Evolutionary conservation across 2,888 invertebrate species (phyloP), one percentile per base, ranked within the genome.

Genomic region (Cheilosia pagana): DNA sequence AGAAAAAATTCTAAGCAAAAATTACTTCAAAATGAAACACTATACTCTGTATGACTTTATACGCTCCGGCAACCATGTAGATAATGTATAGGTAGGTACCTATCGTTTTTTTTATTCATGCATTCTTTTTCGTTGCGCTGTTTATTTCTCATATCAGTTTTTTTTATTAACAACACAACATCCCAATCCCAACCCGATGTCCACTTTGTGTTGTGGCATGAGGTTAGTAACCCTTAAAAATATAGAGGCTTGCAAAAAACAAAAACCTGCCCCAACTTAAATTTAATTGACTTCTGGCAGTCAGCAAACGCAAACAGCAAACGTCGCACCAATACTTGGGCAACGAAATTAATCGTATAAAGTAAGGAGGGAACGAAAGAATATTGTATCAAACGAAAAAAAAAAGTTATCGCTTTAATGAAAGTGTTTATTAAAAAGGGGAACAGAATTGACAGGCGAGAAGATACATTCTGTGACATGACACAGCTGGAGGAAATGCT

Each of bases 241-340:
- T 41, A 67, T 41, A 67, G 63, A 48, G 50, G 43, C 52, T 16
- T 10, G 70, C 50, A 35, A 59, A 75, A 74, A 67, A 63, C 70
- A 52, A 86, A 81, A 82, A 79, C 87, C 87, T 87, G 77, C 86
- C 87, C 77, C 86, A 87, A 87, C 87, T 86, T 50, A 81, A 86
- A 86, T 78, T 72, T 78, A 83, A 87, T 87, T 87, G 87, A 87
- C 82, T 83, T 72, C 57, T 68, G 65, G 25, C 76, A 45, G 39
- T 48, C 41, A 45, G 43, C 45, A 55, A 12, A 5, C 6, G n/a
- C n/a, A 57, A 7, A 39, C 6, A 4, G 25, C 23, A 25, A 45
- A 55, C 31, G 39, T 21, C 39, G 50, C 65, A 75, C 75, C 50
- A 75, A 75, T 50, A 75, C 75, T 57, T 50, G 16, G 48, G n/a